A percentile compares a stretch with the other conserved stretches of the same genome.
These are phyloP conservation scores for Brachymystax lenok DNA, from an alignment of 2,797 vertebrate species.

Conservation along the genomic window DNA sequence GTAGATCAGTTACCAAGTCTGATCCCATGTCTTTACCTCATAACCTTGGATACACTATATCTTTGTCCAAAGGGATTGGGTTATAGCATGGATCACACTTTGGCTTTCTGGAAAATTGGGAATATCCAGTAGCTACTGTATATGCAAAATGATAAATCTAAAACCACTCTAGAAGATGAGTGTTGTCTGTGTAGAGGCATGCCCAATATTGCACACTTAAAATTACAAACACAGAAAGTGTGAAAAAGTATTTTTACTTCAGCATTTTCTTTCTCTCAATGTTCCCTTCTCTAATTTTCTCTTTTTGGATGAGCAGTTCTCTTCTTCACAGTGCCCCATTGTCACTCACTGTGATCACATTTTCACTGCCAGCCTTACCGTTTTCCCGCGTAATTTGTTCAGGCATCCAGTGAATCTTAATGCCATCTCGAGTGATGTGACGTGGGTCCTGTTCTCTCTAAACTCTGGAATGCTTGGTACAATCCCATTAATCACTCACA, in stretches of 20 bases:
- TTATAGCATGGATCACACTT: too few relatives aligned
- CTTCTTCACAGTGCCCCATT: neutral
- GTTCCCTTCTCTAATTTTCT: neutral
- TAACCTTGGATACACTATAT: neutral
- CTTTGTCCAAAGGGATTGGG: neutral
- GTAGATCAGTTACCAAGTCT: neutral
- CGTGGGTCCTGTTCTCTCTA: constrained; percentile 16
- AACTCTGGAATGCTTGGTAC: constrained; percentile 31
- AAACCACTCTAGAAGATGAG: neutral
- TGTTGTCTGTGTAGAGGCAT: neutral
- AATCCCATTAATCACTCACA: constrained; percentile 32
- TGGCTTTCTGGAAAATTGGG: too few relatives aligned
- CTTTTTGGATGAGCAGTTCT: neutral
- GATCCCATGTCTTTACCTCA: neutral
- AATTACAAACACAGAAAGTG: neutral
- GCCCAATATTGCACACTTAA: neutral
- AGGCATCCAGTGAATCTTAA: constrained; percentile 36
- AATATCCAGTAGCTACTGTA: too few relatives aligned
- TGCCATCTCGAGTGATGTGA: constrained; percentile 25
- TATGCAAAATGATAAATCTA: too few relatives aligned
- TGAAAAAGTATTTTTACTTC: neutral
- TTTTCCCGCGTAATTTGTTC: constrained; percentile 36
- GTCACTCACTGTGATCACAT: constrained; percentile 11
- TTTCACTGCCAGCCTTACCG: constrained; percentile 2
- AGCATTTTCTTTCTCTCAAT: neutral